phyloP scores from a whole-genome alignment of 2,797 vertebrate genomes.

The Crocodylus rhombifer region DNA sequence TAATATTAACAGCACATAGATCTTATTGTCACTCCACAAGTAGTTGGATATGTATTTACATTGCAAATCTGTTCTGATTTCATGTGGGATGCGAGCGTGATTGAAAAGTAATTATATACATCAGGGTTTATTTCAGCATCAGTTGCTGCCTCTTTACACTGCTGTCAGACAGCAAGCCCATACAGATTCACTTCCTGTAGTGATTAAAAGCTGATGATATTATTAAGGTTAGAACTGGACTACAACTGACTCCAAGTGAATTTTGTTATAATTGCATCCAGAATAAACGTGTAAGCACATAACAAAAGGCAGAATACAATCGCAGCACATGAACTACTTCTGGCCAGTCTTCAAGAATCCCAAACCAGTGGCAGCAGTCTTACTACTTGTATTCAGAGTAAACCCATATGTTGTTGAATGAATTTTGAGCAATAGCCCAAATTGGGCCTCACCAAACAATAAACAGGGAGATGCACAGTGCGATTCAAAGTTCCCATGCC shows the following conservation, averaged over 20 bases:
- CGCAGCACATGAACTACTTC: slow-evolving; percentile 1
- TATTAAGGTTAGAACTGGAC: slow-evolving; percentile 1
- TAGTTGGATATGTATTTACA: slow-evolving; percentile 16
- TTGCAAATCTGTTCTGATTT: slow-evolving; percentile 26
- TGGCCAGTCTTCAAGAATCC: slow-evolving; percentile 22
- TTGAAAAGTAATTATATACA: neutral
- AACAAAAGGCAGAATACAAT: neutral
- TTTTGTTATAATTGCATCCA: neutral
- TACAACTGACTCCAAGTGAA: slow-evolving; percentile 2
- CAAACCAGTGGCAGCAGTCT: slow-evolving; percentile 33
- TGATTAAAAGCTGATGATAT: slow-evolving; percentile 10
- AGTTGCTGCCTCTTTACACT: neutral
- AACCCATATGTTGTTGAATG: slow-evolving; percentile 22
- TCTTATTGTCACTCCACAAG: neutral
- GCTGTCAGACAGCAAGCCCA: neutral
- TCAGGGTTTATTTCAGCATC: slow-evolving; percentile 19
- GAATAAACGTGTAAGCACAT: neutral
- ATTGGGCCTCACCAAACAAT: slow-evolving; percentile 7
- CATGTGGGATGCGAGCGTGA: neutral
- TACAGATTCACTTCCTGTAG: slow-evolving; percentile 6
- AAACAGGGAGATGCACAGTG: slow-evolving; percentile 12
- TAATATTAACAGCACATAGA: neutral
- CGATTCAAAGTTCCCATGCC: neutral
- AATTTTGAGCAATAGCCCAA: slow-evolving; percentile 31
- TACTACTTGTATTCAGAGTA: slow-evolving; percentile 40